Conservation (phyloP, 2,797 vertebrate genomes). For the Apogon hyalosoma region DNA sequence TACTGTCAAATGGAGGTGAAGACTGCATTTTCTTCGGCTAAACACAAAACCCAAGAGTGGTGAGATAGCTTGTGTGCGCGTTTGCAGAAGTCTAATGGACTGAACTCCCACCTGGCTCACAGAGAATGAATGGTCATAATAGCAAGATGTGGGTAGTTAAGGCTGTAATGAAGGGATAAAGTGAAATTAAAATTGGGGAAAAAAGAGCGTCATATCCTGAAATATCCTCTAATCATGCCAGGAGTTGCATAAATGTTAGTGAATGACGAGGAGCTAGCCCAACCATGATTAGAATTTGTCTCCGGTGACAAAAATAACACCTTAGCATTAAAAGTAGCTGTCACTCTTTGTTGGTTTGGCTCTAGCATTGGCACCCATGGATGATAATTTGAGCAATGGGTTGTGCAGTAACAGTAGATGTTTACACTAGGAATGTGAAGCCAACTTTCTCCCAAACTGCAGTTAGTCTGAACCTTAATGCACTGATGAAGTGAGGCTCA, state of each 20-base stretch:
- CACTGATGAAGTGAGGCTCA: conserved; percentile 1
- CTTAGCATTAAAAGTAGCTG: background rate
- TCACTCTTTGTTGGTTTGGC: background rate
- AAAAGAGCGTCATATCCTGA: background rate
- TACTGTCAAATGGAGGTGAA: conserved; percentile 12
- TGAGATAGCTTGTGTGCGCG: background rate
- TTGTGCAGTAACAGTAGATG: background rate
- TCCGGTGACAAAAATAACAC: too few species aligned
- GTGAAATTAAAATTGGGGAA: background rate
- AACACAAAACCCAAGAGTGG: background rate
- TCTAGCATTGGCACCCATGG: background rate
- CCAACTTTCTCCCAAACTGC: background rate
- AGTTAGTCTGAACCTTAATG: background rate
- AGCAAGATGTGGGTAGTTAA: conserved; percentile 8
- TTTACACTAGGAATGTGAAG: conserved; percentile 6
- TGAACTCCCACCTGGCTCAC: conserved; percentile 6
- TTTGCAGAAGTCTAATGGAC: conserved; percentile 21
- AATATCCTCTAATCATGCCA: background rate
- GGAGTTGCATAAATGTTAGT: background rate
- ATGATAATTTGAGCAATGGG: background rate
- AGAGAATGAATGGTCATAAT: background rate
- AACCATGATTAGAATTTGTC: background rate
- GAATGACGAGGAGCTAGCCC: background rate
- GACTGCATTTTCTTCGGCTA: conserved; percentile 19
- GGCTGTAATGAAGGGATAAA: conserved; percentile 8